Percentiles rank a stretch among this genome's conserved stretches.
phyloP scores from a whole-genome alignment of 2,888 invertebrate genomes.

The Cremastobaeus sp. region DNA sequence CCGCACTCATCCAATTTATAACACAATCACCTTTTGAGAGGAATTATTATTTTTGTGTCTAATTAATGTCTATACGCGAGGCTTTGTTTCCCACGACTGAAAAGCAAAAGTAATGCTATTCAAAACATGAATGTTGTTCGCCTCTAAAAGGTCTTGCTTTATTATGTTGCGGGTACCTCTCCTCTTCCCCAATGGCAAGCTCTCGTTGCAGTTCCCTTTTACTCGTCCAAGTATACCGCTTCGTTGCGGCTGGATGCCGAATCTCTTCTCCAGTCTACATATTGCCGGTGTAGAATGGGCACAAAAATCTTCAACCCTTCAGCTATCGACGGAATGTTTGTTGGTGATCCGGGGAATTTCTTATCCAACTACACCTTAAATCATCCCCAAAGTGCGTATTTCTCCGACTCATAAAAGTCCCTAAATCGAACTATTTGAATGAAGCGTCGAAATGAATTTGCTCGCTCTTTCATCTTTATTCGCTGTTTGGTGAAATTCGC shows the following conservation, averaged over 20 bases:
- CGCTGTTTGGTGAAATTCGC: too few species aligned
- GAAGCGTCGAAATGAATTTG: too few species aligned
- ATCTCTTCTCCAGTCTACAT: slow-evolving; percentile 12
- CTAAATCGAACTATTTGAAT: too few species aligned
- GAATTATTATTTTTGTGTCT: too few species aligned
- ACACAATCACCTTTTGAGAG: too few species aligned
- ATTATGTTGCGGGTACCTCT: slow-evolving; percentile 22
- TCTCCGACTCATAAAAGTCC: too few species aligned
- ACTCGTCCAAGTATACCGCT: slow-evolving; percentile 18
- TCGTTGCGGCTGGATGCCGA: slow-evolving; percentile 23
- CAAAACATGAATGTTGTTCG: slow-evolving; percentile 14
- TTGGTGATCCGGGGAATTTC: background rate
- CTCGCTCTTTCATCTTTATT: too few species aligned
- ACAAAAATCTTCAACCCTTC: background rate
- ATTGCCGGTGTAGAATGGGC: slow-evolving; percentile 9
- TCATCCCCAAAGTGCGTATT: too few species aligned
- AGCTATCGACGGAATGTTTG: background rate
- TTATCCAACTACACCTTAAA: too few species aligned
- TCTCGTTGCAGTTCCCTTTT: slow-evolving; percentile 20
- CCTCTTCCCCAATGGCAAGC: slow-evolving; percentile 16
- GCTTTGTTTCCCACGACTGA: background rate
- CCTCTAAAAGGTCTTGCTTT: slow-evolving; percentile 16
- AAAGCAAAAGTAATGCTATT: too few species aligned
- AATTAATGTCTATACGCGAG: background rate
- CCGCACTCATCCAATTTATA: too few species aligned